Evolutionary conservation across 2,113 vertebrate genomes (phyloP).

Genomic region (Grus americana): DNA sequence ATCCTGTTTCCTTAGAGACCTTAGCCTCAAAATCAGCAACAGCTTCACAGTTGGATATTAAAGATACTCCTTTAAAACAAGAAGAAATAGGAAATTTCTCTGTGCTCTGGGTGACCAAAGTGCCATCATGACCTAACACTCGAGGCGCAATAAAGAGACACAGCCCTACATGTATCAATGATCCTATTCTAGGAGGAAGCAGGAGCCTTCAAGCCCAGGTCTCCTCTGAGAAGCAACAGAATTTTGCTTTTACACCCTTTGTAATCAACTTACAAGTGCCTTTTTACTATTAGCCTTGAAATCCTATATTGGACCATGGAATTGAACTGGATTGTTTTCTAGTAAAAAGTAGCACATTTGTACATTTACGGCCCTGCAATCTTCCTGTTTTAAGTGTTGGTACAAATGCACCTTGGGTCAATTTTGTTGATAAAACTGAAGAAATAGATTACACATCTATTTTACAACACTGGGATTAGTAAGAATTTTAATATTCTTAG

Average conservation of each 20-base stretch:
- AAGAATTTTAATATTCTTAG: background rate
- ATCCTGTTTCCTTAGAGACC: background rate
- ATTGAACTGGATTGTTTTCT: background rate
- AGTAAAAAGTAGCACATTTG: background rate
- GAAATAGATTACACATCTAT: background rate
- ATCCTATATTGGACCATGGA: background rate
- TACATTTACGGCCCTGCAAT: background rate
- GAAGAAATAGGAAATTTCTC: background rate
- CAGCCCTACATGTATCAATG: background rate
- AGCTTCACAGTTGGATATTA: background rate
- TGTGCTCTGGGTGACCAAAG: background rate
- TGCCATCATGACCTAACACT: background rate
- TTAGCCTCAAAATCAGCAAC: background rate
- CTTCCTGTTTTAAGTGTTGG: background rate
- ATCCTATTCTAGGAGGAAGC: background rate
- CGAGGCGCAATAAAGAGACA: background rate
- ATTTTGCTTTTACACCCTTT: background rate
- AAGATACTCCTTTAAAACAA: background rate
- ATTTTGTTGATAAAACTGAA: background rate
- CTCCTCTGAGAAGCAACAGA: background rate
- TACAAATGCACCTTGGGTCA: background rate
- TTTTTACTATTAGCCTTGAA: background rate
- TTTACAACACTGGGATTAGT: background rate
- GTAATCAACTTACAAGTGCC: background rate
- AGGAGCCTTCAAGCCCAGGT: background rate